These are phyloP conservation scores for Edolisoma coerulescens DNA, from an alignment of 2,113 vertebrate species.

Conservation along the genomic window DNA sequence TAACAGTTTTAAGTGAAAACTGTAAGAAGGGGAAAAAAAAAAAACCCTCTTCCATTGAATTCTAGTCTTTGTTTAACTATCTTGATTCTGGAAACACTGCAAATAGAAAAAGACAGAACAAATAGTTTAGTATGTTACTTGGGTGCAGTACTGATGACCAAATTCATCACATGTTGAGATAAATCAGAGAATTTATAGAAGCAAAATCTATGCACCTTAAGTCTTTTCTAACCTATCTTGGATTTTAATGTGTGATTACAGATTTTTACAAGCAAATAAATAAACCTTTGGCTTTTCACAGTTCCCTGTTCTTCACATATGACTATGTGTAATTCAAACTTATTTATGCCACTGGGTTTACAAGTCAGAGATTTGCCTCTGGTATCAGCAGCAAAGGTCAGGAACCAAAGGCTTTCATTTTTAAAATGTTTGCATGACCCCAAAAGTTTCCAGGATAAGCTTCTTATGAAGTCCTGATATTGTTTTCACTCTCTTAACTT, in stretches of 20 bases:
- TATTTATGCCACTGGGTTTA: conserved; percentile 5
- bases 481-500: neutral
- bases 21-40: neutral
- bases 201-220: neutral
- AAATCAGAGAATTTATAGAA: neutral
- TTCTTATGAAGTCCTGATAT: neutral
- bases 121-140: neutral
- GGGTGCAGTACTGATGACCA: neutral
- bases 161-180: neutral
- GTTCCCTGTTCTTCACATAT: conserved; percentile 36
- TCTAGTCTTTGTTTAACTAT: neutral
- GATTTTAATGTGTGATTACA: neutral
- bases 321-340: conserved; percentile 26
- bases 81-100: neutral
- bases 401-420: conserved; percentile 18
- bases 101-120: neutral
- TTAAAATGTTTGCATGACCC: neutral
- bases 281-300: conserved; percentile 47
- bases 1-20: neutral
- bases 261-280: conserved; percentile 11
- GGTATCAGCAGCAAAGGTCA: conserved; percentile 49
- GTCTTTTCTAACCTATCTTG: neutral
- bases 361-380: neutral
- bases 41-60: neutral
- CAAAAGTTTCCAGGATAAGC: neutral